phyloP scores from a whole-genome alignment of 2,113 vertebrate genomes.

The Mustela lutreola region DNA sequence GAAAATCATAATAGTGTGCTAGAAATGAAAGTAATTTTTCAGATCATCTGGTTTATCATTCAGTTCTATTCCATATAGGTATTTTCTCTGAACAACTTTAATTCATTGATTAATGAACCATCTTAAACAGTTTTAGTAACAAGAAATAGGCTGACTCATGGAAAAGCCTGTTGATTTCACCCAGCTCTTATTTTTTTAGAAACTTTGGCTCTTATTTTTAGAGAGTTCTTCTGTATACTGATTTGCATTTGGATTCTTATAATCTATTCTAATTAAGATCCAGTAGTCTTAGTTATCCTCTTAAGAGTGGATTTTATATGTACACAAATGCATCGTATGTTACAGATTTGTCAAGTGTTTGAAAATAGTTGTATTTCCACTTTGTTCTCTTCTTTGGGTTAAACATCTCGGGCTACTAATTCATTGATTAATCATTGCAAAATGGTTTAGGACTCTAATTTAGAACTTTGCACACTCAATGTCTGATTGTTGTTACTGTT shows the following conservation, averaged over 20 bases:
- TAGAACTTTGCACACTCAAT: neutral
- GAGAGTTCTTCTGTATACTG: neutral
- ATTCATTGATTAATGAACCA: neutral
- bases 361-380: neutral
- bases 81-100: neutral
- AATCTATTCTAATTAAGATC: neutral
- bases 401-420: neutral
- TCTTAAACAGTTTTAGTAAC: neutral
- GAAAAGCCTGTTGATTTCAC: neutral
- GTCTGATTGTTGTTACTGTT: neutral
- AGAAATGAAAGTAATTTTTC: neutral
- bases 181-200: neutral
- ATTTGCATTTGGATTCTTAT: neutral
- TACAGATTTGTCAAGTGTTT: neutral
- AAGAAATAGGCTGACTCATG: neutral
- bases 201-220: neutral
- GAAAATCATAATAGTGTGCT: neutral
- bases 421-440: neutral
- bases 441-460: neutral
- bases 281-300: neutral
- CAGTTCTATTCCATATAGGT: neutral
- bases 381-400: neutral
- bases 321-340: neutral
- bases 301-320: neutral
- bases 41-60: neutral